Percentiles rank a stretch among this genome's conserved stretches.
These are phyloP conservation scores for Microcebus tavaratra DNA, from an alignment of 2,113 vertebrate genomes.

Conservation along the genomic window DNA sequence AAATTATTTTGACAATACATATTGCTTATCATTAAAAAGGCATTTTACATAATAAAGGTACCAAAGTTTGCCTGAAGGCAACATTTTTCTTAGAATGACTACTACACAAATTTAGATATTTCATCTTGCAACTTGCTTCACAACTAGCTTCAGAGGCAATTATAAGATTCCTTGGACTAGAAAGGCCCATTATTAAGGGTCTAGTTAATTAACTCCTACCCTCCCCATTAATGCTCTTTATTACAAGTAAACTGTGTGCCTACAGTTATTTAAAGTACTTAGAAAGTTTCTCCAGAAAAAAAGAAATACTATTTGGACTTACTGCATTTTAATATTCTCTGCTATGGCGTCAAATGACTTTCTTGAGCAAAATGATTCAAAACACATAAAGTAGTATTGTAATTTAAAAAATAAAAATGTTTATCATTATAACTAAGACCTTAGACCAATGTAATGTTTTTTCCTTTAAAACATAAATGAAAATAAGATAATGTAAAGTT, in stretches of 20 bases:
- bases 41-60: conserved; percentile 57
- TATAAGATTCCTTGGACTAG: conserved; percentile 60
- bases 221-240: conserved; percentile 59
- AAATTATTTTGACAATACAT: conserved; percentile 11
- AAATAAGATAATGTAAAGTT: conserved; percentile 52
- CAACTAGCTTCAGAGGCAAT: conserved; percentile 55
- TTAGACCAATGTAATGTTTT: not conserved
- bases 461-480: conserved; percentile 31
- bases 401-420: conserved; percentile 22
- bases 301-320: conserved; percentile 33
- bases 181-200: conserved; percentile 66
- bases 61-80: conserved; percentile 54
- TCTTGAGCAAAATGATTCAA: conserved; percentile 45
- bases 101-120: conserved; percentile 56
- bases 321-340: conserved; percentile 56
- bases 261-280: conserved; percentile 42
- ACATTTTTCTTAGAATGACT: conserved; percentile 56
- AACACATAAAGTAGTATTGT: conserved; percentile 13
- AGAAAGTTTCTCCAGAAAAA: conserved; percentile 43
- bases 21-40: conserved; percentile 41
- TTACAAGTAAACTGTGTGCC: conserved; percentile 52
- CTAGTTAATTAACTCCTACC: conserved; percentile 70
- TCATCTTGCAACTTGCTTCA: conserved; percentile 54
- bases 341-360: not conserved
- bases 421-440: conserved; percentile 44